Conservation (phyloP, 2,888 invertebrate genomes). For the Campoplex capitator region DNA sequence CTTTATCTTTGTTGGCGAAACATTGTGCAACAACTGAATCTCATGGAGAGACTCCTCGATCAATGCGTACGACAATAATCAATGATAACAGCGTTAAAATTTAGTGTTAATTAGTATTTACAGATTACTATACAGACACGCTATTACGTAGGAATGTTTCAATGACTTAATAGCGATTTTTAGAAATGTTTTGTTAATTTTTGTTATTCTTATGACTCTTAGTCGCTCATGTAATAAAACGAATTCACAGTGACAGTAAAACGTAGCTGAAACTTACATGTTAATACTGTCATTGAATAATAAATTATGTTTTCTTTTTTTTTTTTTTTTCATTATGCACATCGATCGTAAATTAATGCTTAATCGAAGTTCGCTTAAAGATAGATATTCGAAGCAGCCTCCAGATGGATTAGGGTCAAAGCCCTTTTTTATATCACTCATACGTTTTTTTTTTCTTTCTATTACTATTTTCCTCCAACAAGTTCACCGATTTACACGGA, state of each 20-base stretch:
- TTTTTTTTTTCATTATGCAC: constrained; percentile 48
- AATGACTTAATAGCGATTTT: constrained; percentile 40
- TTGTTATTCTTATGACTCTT: neutral
- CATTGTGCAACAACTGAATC: constrained; percentile 18
- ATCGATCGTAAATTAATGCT: constrained; percentile 55
- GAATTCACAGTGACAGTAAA: constrained; percentile 18
- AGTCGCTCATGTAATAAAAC: constrained; percentile 6
- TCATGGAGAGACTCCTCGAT: neutral
- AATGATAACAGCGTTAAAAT: constrained; percentile 33
- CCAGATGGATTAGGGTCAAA: constrained; percentile 64
- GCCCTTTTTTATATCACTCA: constrained; percentile 24
- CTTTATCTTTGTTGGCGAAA: neutral
- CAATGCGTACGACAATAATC: constrained; percentile 40
- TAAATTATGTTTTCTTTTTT: constrained; percentile 28
- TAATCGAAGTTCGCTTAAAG: constrained; percentile 53
- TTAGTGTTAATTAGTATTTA: constrained; percentile 61
- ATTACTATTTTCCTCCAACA: neutral
- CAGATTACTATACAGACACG: constrained; percentile 63
- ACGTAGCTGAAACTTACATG: neutral
- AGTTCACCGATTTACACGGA: neutral
- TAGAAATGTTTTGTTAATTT: constrained; percentile 22
- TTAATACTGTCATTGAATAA: constrained; percentile 61
- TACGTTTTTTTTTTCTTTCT: neutral
- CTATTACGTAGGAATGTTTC: constrained; percentile 49
- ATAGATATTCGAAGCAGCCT: constrained; percentile 60